Evolutionary conservation across 1,140 invertebrate species (phyloP), one percentile per base, ranked within the genome.

Genomic region (Heterodera carotae): DNA sequence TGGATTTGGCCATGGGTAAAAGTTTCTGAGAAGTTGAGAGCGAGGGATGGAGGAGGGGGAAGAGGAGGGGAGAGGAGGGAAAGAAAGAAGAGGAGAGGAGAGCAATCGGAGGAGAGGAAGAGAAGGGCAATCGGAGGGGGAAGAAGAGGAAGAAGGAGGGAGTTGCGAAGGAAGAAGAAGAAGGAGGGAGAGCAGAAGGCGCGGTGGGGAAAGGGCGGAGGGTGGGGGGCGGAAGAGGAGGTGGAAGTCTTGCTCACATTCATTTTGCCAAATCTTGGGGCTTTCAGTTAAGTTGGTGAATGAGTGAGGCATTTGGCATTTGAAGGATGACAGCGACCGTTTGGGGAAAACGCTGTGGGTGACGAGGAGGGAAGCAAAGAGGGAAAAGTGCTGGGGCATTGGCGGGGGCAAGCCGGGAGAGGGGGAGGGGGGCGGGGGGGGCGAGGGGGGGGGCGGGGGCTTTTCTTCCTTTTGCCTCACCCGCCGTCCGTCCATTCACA

Each of bases 291-390:
- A 62, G 59, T 29, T 34, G 62, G 62, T 31, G 62, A 27, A 25
- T 22, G 33, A 34, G 62, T 29, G 62, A 2, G 62, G 10, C n/a
- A 43, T n/a, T 6, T 8, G 59, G n/a, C 2, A 29, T 29, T 66
- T 31, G 27, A 66, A 25, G 27, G 27, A 31, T 66, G 27, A 34
- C 62, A 66, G 62, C 62, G 62, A n/a, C 27, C 62, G 62, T 53
- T 53, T n/a, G 62, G 33, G 59, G n/a, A 2, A 15, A 66, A 66
- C 25, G 33, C 33, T 18, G 25, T 66, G 25, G 33, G 62, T 31
- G 62, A 66, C 15, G 62, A 34, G 33, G 62, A 27, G 27, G 27
- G 27, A 27, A 29, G 10, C n/a, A n/a, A 34, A 25, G 22, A 15
- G 62, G 62, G 15, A 31, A 31, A 62, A 62, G 60, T 5, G 62